Evolutionary conservation across 2,113 vertebrate genomes (phyloP), one percentile per base, ranked within the genome.

Genomic region (Crotalus viridis): DNA sequence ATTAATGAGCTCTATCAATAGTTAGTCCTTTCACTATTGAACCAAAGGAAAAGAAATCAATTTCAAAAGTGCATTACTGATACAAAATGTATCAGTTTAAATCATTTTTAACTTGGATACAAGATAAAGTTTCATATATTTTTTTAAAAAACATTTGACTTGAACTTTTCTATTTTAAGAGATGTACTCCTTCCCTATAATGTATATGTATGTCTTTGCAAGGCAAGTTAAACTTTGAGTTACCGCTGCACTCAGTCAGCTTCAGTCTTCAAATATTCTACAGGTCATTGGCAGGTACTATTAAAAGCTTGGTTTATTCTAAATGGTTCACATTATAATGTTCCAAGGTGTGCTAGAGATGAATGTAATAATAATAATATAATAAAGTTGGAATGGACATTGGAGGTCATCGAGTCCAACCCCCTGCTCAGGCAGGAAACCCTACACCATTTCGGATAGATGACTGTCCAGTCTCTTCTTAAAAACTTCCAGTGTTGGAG

Each of bases 1-100:
- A 93, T 96, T 96, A 95, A 95, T 81, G 81, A 59, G 90, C 43
- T 94, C 21, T 96, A 96, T 96, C 89, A 90, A 92, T 91, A 95
- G 96, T 91, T 94, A 90, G 94, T 93, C 87, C n/a, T 88, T 95
- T 96, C 90, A 94, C 2, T 90, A 91, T 91, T 94, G 24, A 26
- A 28, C 90, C 95, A 94, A 86, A 95, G 86, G 55, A 95, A 94
- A 94, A 93, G 89, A 92, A 95, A 94, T 95, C n/a, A 92, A 95
- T 96, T 92, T 33, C 59, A 95, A 94, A 89, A 90, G 90, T 94
- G 95, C 92, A 55, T 85, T 96, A 93, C 19, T 93, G 90, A 87
- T 93, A 89, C 74, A 93, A 97, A 95, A 96, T 95, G 89, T 92
- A 92, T 95, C 33, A 93, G 17, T 4, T 55, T 51, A 56, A 0